Percentiles rank a stretch among this genome's conserved stretches.
phyloP scores from a whole-genome alignment of 2,797 vertebrate genomes.

The Falco columbarius region DNA sequence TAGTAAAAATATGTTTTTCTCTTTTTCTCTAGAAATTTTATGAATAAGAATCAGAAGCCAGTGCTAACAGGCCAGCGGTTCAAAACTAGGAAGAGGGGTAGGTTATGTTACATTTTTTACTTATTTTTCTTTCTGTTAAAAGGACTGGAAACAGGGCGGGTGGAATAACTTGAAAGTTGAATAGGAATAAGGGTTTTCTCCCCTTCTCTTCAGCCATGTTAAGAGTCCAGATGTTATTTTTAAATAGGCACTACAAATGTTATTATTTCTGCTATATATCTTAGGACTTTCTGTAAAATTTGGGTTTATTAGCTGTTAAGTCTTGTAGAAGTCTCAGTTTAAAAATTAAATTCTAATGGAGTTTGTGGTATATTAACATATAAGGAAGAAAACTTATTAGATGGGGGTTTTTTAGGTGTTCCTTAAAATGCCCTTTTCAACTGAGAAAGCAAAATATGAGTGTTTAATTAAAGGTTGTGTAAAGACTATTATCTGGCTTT shows the following conservation, averaged over 20 bases:
- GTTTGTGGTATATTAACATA: not conserved
- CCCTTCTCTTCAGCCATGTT: not conserved
- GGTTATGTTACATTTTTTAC: slow-evolving; percentile 32
- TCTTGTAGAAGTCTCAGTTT: not conserved
- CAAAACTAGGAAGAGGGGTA: slow-evolving; percentile 98
- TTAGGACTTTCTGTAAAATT: not conserved
- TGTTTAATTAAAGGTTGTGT: not conserved
- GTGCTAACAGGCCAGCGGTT: slow-evolving; percentile 96
- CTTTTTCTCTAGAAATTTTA: slow-evolving; percentile 88
- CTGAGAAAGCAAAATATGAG: not conserved
- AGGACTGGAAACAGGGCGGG: not conserved
- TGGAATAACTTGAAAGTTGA: not conserved
- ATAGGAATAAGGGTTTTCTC: not conserved
- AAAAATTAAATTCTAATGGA: not conserved
- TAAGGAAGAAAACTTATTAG: not conserved
- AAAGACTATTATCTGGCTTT: not conserved
- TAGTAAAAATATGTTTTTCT: not conserved
- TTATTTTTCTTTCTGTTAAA: not conserved
- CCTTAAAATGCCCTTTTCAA: not conserved
- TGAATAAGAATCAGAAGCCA: slow-evolving; percentile 98
- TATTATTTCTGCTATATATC: not conserved
- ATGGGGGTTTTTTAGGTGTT: not conserved
- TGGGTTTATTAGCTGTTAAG: not conserved
- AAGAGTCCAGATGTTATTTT: not conserved
- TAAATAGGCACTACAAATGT: not conserved